phyloP scores from a whole-genome alignment of 2,113 vertebrate genomes.

The Stigmatopora argus region DNA sequence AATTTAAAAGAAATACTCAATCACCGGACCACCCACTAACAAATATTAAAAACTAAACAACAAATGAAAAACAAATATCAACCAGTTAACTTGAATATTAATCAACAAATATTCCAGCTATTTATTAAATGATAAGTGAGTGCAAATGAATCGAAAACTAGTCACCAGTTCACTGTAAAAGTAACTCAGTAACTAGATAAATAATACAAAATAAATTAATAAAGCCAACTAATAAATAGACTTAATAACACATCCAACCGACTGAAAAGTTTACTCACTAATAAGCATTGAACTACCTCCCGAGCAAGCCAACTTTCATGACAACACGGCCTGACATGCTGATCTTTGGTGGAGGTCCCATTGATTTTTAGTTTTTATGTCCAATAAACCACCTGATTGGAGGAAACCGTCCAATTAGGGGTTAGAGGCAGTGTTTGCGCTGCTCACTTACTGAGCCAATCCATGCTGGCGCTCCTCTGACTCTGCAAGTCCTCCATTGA shows the following conservation, averaged over 20 bases:
- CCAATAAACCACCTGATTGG: not conserved
- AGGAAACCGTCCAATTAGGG: too few relatives aligned
- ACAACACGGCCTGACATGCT: not conserved
- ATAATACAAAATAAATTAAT: not conserved
- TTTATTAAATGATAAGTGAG: too few relatives aligned
- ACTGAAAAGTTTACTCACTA: not conserved
- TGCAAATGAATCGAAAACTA: not conserved
- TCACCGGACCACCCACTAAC: not conserved
- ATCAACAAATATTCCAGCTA: too few relatives aligned
- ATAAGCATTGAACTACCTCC: not conserved
- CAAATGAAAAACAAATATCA: too few relatives aligned
- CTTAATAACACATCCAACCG: not conserved
- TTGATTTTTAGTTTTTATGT: not conserved
- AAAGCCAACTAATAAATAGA: not conserved
- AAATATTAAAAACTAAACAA: not conserved
- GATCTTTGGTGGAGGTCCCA: not conserved
- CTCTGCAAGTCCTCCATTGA: conserved; percentile 79
- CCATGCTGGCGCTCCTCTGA: conserved; percentile 85
- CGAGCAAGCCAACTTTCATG: not conserved
- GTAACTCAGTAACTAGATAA: too few relatives aligned
- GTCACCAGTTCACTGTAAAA: not conserved
- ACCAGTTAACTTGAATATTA: too few relatives aligned
- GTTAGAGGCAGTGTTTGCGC: conserved; percentile 8
- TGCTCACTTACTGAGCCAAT: conserved; percentile 93
- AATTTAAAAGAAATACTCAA: too few relatives aligned